Base-by-base conservation (phyloP, 2,888 invertebrate genomes). In the Helicoverpa assulta region DNA sequence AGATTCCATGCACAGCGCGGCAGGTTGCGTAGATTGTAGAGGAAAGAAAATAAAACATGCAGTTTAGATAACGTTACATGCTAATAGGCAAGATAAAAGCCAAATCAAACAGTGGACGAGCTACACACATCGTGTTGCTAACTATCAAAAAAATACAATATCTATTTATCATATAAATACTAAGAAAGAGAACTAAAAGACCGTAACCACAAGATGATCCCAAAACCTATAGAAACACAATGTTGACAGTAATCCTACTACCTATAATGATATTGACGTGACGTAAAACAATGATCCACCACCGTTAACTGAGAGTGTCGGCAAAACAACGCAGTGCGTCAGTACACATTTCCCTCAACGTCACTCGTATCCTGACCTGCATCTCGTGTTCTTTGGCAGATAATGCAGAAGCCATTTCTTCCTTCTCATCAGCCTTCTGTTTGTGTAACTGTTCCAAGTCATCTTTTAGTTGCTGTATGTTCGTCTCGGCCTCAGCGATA, bases 21-120 rank as follows among this genome's bases (percentile, higher is more conserved):
- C 84, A 86, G 88, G 84, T 85, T 85, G 84, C 84, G 86, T 60
- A 86, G 88, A 78, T 26, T 84, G 85, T 85, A 88, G 82, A 84
- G 86, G 85, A 85, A 86, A 88, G 89, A 91, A 40, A 89, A 90
- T 86, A 92, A 93, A 90, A 93, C 94, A 94, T 94, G 94, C 94
- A 85, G 88, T 94, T 93, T 94, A 92, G 91, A 85, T 76, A 85
- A 73, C 70, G 63, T 72, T 59, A 70, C 79, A 82, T 76, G 76
- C 81, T 57, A 43, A 67, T 73, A 66, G 56, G 61, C 62, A 78
- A 73, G 75, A 33, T 26, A 54, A 52, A 69, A 73, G 76, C 77
- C 59, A 51, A 74, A 60, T 52, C 59, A 64, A 70, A 78, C 51
- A 71, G 77, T 71, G 57, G 59, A 78, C 58, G 14, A 70, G 29